Percentiles rank a stretch among this genome's conserved stretches.
Evolutionary conservation across 2,888 invertebrate species (phyloP).

Genomic region (Agapostemon virescens): DNA sequence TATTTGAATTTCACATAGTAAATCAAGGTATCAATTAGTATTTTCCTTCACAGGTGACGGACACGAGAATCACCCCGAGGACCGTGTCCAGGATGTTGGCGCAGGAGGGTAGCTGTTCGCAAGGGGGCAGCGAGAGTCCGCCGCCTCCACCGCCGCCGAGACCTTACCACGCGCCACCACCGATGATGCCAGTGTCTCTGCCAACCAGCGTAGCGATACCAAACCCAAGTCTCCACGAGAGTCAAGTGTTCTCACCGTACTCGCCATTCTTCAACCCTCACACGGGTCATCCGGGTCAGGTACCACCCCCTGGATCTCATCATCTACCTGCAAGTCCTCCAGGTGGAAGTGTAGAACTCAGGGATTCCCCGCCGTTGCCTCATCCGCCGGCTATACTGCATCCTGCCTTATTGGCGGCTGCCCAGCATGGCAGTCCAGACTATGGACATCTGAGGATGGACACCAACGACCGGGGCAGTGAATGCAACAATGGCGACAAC

Average conservation of each 20-base stretch:
- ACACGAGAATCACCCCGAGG: conserved; percentile 94
- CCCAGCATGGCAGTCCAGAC: conserved; percentile 91
- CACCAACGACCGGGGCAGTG: conserved; percentile 92
- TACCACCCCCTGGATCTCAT: conserved; percentile 78
- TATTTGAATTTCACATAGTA: conserved; percentile 37
- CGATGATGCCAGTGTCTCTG: conserved; percentile 92
- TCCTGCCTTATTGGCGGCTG: conserved; percentile 91
- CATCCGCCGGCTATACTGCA: conserved; percentile 93
- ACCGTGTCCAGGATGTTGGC: conserved; percentile 93
- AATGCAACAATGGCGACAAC: conserved; percentile 95
- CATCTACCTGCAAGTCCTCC: conserved; percentile 83
- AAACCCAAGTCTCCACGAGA: conserved; percentile 96
- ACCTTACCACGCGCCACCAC: conserved; percentile 88
- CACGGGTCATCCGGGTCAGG: conserved; percentile 77
- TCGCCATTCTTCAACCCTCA: conserved; percentile 90
- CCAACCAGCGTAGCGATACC: conserved; percentile 98
- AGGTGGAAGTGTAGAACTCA: conserved; percentile 85
- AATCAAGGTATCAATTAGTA: conserved; percentile 58
- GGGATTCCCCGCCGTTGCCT: conserved; percentile 90
- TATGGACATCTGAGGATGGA: conserved; percentile 90
- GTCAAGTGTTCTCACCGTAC: conserved; percentile 95
- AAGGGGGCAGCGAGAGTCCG: conserved; percentile 82
- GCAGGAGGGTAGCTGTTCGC: conserved; percentile 89
- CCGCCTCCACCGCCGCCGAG: conserved; percentile 84
- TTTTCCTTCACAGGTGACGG: conserved; percentile 84